These are phyloP conservation scores for Gordius sp. DNA, from an alignment of 2,888 invertebrate species.

Conservation along the genomic window DNA sequence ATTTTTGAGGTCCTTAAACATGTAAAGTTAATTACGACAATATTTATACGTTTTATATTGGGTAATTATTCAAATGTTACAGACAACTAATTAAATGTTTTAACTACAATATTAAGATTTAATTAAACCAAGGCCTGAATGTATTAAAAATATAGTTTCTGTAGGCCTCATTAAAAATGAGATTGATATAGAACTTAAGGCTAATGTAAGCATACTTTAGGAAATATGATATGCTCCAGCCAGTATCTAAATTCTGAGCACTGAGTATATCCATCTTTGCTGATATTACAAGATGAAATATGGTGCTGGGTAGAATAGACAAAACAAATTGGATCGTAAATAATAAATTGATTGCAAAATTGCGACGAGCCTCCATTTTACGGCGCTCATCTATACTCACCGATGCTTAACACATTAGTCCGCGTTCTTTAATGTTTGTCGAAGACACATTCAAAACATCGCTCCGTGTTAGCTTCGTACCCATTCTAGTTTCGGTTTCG, in stretches of 20 bases:
- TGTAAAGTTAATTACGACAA: too few relatives aligned
- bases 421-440: too few relatives aligned
- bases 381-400: neutral
- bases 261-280: neutral
- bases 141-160: too few relatives aligned
- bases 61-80: too few relatives aligned
- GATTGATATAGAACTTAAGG: neutral
- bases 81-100: too few relatives aligned
- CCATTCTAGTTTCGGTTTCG: neutral
- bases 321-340: neutral
- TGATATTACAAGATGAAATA: neutral
- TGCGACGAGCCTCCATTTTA: neutral
- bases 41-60: too few relatives aligned
- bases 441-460: too few relatives aligned
- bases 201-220: neutral
- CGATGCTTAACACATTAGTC: neutral
- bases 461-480: neutral
- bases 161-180: neutral
- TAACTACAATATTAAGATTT: too few relatives aligned
- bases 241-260: neutral
- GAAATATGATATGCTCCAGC: neutral
- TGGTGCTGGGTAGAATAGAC: neutral
- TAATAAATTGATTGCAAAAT: neutral
- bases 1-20: too few relatives aligned
- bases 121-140: too few relatives aligned